phyloP scores from a whole-genome alignment of 2,113 vertebrate species.

The Diadophis punctatus region DNA sequence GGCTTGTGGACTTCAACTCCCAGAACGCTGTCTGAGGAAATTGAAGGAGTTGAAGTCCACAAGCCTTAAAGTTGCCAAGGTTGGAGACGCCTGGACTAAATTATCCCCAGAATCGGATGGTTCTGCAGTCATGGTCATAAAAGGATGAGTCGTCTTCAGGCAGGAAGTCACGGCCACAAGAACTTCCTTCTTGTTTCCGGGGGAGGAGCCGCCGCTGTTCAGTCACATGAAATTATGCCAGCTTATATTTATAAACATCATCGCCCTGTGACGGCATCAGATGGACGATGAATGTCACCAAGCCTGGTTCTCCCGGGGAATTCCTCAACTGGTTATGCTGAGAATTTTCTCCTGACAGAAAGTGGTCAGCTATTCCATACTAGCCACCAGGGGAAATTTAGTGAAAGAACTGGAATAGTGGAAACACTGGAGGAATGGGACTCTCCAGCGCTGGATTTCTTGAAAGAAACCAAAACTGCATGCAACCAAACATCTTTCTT shows the following conservation, averaged over 20 bases:
- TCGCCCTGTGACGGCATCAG: background rate
- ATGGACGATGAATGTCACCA: background rate
- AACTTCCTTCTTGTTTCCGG: background rate
- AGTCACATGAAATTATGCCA: background rate
- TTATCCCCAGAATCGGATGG: background rate
- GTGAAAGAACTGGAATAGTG: background rate
- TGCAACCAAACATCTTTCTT: background rate
- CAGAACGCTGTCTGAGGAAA: background rate
- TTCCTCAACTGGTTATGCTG: background rate
- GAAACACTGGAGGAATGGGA: background rate
- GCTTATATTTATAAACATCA: background rate
- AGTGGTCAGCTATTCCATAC: background rate
- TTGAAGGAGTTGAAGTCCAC: background rate
- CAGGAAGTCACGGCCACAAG: background rate
- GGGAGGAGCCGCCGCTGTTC: background rate
- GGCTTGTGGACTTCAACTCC: background rate
- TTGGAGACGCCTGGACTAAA: background rate
- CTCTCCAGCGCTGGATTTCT: background rate
- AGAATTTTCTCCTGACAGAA: background rate
- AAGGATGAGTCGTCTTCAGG: background rate
- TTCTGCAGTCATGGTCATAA: background rate
- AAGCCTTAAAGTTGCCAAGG: background rate
- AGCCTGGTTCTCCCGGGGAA: background rate
- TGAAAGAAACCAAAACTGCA: background rate
- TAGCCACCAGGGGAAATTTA: background rate